A percentile compares a stretch with the other conserved stretches of the same genome.
Conservation (phyloP, 2,113 vertebrate genomes). For the Melanerpes aurifrons region DNA sequence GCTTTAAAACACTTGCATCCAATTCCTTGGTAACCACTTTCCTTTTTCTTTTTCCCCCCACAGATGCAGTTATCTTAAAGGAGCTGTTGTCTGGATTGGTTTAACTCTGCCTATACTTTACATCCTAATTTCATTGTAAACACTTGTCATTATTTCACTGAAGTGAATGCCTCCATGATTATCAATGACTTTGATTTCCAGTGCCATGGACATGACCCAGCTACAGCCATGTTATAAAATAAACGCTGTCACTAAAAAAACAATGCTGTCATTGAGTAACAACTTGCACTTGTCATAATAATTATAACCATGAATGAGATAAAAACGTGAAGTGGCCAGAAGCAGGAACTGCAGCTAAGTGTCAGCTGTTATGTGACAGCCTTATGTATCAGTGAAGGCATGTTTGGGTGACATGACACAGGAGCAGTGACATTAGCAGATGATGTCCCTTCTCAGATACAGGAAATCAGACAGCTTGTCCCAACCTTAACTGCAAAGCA, state of each 20-base stretch:
- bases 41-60: rapidly evolving
- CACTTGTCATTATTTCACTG: not conserved
- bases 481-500: not conserved
- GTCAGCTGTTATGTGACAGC: slow-evolving; percentile 51
- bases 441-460: not conserved
- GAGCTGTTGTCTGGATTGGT: not conserved
- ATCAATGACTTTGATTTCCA: not conserved
- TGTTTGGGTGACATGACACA: not conserved
- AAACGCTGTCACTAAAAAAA: not conserved
- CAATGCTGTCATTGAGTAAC: not conserved
- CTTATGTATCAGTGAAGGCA: not conserved
- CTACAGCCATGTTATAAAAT: not conserved
- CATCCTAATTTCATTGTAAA: not conserved
- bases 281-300: slow-evolving; percentile 48
- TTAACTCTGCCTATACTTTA: not conserved
- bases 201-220: not conserved
- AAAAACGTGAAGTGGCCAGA: slow-evolving; percentile 24
- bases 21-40: not conserved
- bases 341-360: slow-evolving; percentile 12
- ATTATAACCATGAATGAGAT: slow-evolving; percentile 43
- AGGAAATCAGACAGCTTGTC: not conserved
- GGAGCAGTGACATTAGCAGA: not conserved
- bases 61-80: not conserved
- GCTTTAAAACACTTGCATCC: not conserved
- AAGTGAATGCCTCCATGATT: not conserved